Evolutionary conservation across 2,113 vertebrate genomes (phyloP), one percentile per base, ranked within the genome.

Genomic region (Tyrannus savana): DNA sequence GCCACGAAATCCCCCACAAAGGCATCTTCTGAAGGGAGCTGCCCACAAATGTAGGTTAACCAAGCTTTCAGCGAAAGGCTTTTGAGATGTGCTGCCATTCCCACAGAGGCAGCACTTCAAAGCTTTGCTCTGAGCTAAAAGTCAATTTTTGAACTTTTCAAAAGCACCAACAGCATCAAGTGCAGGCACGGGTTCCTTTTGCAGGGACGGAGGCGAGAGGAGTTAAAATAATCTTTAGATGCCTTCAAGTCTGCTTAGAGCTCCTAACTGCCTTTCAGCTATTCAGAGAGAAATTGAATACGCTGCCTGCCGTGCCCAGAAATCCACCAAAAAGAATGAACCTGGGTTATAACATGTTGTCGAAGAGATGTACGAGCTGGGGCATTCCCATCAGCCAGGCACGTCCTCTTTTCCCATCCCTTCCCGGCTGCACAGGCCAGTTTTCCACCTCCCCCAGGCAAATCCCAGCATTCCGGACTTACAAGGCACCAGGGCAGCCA

Each of bases 81-180:
- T 80, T 71, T 1, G 27, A 81, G 87, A n/a, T n/a, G 77, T 3
- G 13, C 31, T 72, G 84, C 94, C 46, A 31, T 89, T 94, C 89
- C 95, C 94, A 84, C 91, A 89, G 91, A 91, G 84, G 84, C 87
- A 69, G 74, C 78, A 87, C 94, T 94, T 96, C 96, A 96, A 94
- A 96, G 94, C 84, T 72, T 87, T 60, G 91, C 91, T 91, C 81
- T 87, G 81, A 96, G 94, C 91, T 80, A 96, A 90, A 90, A 90
- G 89, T 42, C 30, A 41, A 83, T 76, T 93, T 92, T 69, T 89
- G 73, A 95, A 91, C 89, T 87, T 94, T 77, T 77, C 55, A 69
- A 91, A 92, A 91, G 95, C 79, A 72, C 41, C 81, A 92, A 21
- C 81, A 83, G 82, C 90, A 90, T 60, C 84, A 85, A 95, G 91